A percentile compares a stretch with the other conserved stretches of the same genome.
phyloP scores from a whole-genome alignment of 1,140 invertebrate genomes.

The Ylistrum balloti region DNA sequence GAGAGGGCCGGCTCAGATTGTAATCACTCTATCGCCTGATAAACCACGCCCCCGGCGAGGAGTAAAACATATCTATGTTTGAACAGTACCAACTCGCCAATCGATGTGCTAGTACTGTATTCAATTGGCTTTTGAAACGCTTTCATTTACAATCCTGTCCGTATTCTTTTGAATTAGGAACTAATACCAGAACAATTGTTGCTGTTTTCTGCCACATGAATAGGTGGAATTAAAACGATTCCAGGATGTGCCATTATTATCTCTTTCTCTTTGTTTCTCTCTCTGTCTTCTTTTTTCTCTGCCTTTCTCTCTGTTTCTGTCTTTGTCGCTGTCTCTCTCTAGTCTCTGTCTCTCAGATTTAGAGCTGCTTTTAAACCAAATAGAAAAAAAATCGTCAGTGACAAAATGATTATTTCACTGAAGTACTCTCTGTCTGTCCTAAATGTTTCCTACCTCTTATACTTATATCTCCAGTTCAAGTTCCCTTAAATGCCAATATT shows the following conservation, averaged over 20 bases:
- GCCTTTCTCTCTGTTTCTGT: too few relatives aligned
- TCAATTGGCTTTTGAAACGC: not conserved
- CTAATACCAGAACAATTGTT: not conserved
- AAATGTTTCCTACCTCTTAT: not conserved
- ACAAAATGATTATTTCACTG: too few relatives aligned
- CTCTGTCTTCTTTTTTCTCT: too few relatives aligned
- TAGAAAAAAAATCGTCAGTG: too few relatives aligned
- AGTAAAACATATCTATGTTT: not conserved
- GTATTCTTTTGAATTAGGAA: not conserved
- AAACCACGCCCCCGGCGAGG: not conserved
- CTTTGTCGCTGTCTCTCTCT: too few relatives aligned
- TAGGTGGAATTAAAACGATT: too few relatives aligned
- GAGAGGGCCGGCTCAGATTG: not conserved
- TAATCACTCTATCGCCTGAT: slow-evolving; percentile 7
- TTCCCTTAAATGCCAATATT: not conserved
- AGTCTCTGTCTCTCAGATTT: too few relatives aligned
- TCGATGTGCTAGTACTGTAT: not conserved
- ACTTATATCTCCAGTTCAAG: not conserved
- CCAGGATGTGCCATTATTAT: too few relatives aligned
- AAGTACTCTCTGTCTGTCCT: too few relatives aligned
- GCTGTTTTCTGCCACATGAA: not conserved
- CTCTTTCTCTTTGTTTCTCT: too few relatives aligned
- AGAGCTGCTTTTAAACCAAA: too few relatives aligned
- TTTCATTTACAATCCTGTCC: not conserved
- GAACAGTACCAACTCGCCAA: not conserved